A percentile compares a stretch with the other conserved stretches of the same genome.
Evolutionary conservation across 2,888 invertebrate genomes (phyloP).

Genomic region (Perizoma affinitatum): DNA sequence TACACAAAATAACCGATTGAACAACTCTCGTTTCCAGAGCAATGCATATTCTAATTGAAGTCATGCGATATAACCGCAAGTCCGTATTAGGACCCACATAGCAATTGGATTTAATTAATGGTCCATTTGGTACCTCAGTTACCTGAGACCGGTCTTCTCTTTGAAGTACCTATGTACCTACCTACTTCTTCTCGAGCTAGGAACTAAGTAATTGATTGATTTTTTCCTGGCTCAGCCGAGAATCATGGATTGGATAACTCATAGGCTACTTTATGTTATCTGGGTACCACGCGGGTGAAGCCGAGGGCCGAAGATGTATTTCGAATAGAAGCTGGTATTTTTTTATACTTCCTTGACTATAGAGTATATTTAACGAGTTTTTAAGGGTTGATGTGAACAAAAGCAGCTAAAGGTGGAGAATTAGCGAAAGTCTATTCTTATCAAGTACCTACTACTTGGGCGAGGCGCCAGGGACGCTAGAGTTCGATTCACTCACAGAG

Average conservation of each 20-base stretch:
- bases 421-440: neutral
- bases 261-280: neutral
- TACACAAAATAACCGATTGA: constrained; percentile 10
- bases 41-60: constrained; percentile 24
- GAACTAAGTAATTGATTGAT: constrained; percentile 5
- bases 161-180: constrained; percentile 6
- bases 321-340: too few relatives aligned
- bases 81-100: constrained; percentile 22
- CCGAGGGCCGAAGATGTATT: too few relatives aligned
- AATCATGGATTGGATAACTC: neutral
- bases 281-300: too few relatives aligned
- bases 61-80: constrained; percentile 29
- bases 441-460: neutral
- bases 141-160: constrained; percentile 12
- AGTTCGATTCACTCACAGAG: too few relatives aligned
- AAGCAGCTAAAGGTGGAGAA: neutral
- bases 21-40: constrained; percentile 12
- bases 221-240: constrained; percentile 5
- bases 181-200: too few relatives aligned
- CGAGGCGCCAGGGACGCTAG: neutral
- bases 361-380: too few relatives aligned
- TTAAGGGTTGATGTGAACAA: neutral
- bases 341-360: too few relatives aligned
- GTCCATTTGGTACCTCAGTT: constrained; percentile 26
- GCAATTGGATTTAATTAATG: constrained; percentile 34